phyloP scores from a whole-genome alignment of 2,888 invertebrate genomes.

The Cyclophora punctaria region DNA sequence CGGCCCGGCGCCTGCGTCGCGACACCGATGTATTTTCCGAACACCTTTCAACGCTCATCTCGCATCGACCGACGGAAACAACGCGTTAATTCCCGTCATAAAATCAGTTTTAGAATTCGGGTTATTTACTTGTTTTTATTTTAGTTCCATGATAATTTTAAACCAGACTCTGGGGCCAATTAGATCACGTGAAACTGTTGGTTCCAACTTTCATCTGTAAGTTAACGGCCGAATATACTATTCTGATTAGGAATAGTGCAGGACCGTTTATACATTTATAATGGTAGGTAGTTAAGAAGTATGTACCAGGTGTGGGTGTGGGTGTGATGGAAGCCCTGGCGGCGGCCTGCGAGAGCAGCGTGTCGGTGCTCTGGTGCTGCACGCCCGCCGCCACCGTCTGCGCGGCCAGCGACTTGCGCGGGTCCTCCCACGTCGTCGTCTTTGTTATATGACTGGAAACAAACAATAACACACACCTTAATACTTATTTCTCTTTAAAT shows the following conservation, averaged over 20 bases:
- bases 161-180: constrained; percentile 63
- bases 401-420: constrained; percentile 85
- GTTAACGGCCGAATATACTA: not conserved
- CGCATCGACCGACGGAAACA: constrained; percentile 74
- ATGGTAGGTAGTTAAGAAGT: not conserved
- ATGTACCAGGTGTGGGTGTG: constrained; percentile 57
- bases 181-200: constrained; percentile 52
- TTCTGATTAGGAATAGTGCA: too few species aligned
- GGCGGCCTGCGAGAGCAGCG: constrained; percentile 58
- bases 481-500: too few species aligned
- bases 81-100: constrained; percentile 76
- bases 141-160: constrained; percentile 72
- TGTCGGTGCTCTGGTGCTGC: constrained; percentile 71
- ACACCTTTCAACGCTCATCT: constrained; percentile 72
- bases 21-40: constrained; percentile 64
- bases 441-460: constrained; percentile 86
- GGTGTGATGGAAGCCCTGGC: constrained; percentile 52
- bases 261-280: too few species aligned
- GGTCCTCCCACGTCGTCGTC: constrained; percentile 95
- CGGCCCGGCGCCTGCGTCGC: constrained; percentile 24
- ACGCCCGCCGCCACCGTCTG: constrained; percentile 69
- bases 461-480: constrained; percentile 7
- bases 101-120: constrained; percentile 75
- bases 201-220: not conserved
- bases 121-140: constrained; percentile 75